Conservation (phyloP, 2,888 invertebrate species). For the Luperina testacea region DNA sequence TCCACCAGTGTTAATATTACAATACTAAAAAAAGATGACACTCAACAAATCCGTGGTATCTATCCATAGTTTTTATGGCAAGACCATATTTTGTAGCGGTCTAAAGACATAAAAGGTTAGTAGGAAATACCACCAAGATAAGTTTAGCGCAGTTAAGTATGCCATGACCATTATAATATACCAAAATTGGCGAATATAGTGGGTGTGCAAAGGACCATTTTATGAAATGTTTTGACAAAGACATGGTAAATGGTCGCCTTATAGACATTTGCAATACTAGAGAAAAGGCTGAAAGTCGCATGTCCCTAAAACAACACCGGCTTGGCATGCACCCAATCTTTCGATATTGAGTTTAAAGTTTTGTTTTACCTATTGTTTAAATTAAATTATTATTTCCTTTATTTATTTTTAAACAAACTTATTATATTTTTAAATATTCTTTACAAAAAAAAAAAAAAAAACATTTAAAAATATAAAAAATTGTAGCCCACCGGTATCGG, state of each 20-base stretch:
- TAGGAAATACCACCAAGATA: neutral
- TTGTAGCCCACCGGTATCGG: too few relatives aligned
- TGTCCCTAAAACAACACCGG: neutral
- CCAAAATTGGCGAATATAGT: constrained; percentile 25
- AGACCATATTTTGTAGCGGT: neutral
- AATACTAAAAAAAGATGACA: neutral
- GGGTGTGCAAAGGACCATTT: neutral
- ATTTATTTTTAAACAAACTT: too few relatives aligned
- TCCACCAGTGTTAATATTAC: neutral
- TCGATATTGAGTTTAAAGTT: too few relatives aligned
- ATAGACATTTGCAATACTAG: neutral
- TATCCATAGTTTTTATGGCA: neutral
- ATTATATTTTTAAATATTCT: too few relatives aligned
- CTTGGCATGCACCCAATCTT: too few relatives aligned
- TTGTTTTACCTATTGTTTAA: too few relatives aligned
- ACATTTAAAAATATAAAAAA: too few relatives aligned
- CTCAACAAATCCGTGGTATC: neutral
- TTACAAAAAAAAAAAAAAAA: too few relatives aligned
- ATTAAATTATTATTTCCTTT: too few relatives aligned
- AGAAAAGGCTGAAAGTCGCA: neutral
- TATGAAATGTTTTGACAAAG: neutral
- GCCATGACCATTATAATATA: constrained; percentile 5
- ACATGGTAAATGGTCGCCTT: neutral
- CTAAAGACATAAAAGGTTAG: constrained; percentile 10
- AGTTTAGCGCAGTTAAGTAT: neutral